Percentiles rank a stretch among this genome's conserved stretches.
These are phyloP conservation scores for Pseudomyrmex gracilis DNA, from an alignment of 1,140 invertebrate genomes.

Conservation along the genomic window DNA sequence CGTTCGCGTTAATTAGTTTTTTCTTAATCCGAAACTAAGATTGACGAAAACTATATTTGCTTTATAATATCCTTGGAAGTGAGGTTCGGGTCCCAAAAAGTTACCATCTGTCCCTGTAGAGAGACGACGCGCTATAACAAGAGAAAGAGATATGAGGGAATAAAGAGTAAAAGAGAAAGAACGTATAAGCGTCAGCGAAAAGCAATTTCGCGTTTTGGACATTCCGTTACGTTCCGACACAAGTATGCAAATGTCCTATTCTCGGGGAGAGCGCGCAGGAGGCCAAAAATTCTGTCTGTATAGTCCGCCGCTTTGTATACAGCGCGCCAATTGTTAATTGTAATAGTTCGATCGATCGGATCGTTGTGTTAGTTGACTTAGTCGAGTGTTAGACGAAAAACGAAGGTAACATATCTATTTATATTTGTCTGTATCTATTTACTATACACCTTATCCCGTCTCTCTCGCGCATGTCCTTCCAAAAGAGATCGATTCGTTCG, in stretches of 20 bases:
- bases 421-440: constrained; percentile 46
- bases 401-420: constrained; percentile 57
- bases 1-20: no score
- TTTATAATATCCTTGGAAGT: background rate
- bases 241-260: constrained; percentile 19
- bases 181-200: constrained; percentile 23
- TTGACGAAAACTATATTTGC: no score
- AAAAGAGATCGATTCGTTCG: constrained; percentile 22
- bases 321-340: constrained; percentile 23
- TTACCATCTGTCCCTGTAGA: constrained; percentile 20
- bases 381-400: constrained; percentile 49
- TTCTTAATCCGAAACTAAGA: no score
- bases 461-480: constrained; percentile 35
- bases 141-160: background rate
- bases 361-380: constrained; percentile 54
- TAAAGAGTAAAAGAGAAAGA: constrained; percentile 23
- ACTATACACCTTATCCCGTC: constrained; percentile 7
- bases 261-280: constrained; percentile 38
- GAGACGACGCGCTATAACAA: constrained; percentile 27
- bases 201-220: constrained; percentile 48
- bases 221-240: constrained; percentile 45
- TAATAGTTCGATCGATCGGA: constrained; percentile 34
- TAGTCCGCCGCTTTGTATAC: constrained; percentile 44
- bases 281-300: constrained; percentile 62
- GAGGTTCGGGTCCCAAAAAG: background rate